Conservation (phyloP, 1,140 invertebrate genomes). For the Nilaparvata lugens region DNA sequence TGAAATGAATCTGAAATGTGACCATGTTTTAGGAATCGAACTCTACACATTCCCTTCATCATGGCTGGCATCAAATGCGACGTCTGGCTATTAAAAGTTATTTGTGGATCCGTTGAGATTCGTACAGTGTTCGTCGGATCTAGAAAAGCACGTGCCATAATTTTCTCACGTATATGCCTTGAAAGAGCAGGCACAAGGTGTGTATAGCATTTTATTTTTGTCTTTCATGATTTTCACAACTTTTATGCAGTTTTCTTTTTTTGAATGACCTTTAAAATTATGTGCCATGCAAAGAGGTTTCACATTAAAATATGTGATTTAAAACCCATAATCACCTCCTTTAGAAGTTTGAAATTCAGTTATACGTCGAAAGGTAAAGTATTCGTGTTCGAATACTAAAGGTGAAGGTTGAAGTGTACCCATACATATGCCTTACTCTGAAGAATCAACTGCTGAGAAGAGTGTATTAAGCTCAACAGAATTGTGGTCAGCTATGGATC, state of each 20-base stretch:
- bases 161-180: slow-evolving; percentile 92
- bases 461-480: too few species aligned
- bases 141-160: slow-evolving; percentile 81
- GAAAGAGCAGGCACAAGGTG: slow-evolving; percentile 80
- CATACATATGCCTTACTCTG: not conserved
- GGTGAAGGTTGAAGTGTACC: not conserved
- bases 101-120: slow-evolving; percentile 94
- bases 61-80: slow-evolving; percentile 80
- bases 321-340: not conserved
- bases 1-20: too few species aligned
- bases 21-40: slow-evolving; percentile 60
- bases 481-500: too few species aligned
- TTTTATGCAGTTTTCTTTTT: not conserved
- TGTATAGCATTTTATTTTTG: not conserved
- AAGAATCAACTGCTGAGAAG: not conserved
- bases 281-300: not conserved
- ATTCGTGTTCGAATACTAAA: too few species aligned
- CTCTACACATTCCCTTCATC: slow-evolving; percentile 84
- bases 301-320: not conserved
- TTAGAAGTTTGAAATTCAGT: too few species aligned
- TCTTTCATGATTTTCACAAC: not conserved
- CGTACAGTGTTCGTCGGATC: slow-evolving; percentile 93
- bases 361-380: too few species aligned
- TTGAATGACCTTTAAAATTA: too few species aligned
- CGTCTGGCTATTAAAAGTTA: slow-evolving; percentile 83